These are phyloP conservation scores for Drosophila kanapiae DNA, from an alignment of 1,140 invertebrate species.

Conservation along the genomic window DNA sequence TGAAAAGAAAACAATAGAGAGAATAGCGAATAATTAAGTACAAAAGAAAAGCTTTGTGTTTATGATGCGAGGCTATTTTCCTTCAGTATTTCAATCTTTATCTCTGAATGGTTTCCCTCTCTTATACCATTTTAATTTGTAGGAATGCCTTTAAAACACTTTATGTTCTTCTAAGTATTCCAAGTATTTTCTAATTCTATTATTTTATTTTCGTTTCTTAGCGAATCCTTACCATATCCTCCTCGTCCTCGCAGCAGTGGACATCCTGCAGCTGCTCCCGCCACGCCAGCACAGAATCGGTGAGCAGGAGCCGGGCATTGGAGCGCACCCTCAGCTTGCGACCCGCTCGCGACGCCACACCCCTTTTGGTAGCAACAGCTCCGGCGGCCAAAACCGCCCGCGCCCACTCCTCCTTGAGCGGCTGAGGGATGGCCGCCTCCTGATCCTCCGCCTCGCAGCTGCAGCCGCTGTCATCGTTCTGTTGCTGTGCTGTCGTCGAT, in stretches of 20 bases:
- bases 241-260: conserved; percentile 80
- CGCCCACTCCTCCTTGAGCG: conserved; percentile 66
- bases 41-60: no score
- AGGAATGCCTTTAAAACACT: no score
- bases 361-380: conserved; percentile 53
- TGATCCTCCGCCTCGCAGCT: conserved; percentile 59
- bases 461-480: conserved; percentile 68
- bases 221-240: conserved; percentile 78
- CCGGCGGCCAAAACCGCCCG: conserved; percentile 60
- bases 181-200: neutral
- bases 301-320: conserved; percentile 50
- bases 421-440: conserved; percentile 46
- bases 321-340: conserved; percentile 66
- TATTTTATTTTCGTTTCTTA: neutral
- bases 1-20: neutral
- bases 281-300: conserved; percentile 76
- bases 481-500: neutral
- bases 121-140: no score
- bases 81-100: no score
- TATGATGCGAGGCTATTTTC: no score
- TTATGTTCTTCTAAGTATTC: neutral
- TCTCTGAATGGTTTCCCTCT: no score
- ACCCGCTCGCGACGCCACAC: conserved; percentile 48
- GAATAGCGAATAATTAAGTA: neutral
- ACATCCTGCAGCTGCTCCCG: conserved; percentile 65